Conservation (phyloP, 37 sponge, comb jelly and placozoan genomes). For the Bolinopsis microptera region DNA sequence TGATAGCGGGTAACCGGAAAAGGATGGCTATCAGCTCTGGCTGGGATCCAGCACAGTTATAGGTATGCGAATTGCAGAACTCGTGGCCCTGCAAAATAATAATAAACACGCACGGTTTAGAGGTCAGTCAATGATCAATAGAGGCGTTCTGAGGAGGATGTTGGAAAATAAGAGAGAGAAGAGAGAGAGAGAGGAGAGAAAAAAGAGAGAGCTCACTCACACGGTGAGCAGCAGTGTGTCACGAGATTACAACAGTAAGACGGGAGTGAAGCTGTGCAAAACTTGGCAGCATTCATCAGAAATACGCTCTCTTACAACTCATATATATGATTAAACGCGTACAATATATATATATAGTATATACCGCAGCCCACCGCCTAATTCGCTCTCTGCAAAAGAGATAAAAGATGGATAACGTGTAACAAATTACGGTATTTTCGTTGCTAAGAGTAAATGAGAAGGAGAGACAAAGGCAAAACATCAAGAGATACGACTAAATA, state of each 20-base stretch:
- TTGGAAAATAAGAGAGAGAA: too few relatives aligned
- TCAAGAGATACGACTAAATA: neutral
- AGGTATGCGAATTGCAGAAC: neutral
- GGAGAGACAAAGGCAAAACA: neutral
- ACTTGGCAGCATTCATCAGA: neutral
- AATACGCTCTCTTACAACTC: too few relatives aligned
- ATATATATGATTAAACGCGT: too few relatives aligned
- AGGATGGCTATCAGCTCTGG: neutral
- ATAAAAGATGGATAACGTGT: neutral
- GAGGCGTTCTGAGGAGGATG: too few relatives aligned
- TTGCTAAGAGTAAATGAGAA: neutral
- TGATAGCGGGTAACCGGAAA: neutral
- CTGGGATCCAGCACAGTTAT: neutral
- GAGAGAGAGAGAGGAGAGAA: too few relatives aligned
- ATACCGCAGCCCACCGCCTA: too few relatives aligned
- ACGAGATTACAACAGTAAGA: too few relatives aligned
- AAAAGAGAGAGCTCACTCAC: too few relatives aligned
- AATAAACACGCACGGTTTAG: neutral
- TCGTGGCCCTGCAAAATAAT: neutral
- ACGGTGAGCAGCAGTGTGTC: too few relatives aligned
- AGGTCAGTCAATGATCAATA: too few relatives aligned
- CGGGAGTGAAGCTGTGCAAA: neutral
- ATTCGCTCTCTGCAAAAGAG: too few relatives aligned
- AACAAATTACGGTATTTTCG: neutral
- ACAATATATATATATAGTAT: too few relatives aligned